A percentile compares a stretch with the other conserved stretches of the same genome.
Conservation (phyloP, 2,113 vertebrate genomes). For the Dryoscopus gambensis region DNA sequence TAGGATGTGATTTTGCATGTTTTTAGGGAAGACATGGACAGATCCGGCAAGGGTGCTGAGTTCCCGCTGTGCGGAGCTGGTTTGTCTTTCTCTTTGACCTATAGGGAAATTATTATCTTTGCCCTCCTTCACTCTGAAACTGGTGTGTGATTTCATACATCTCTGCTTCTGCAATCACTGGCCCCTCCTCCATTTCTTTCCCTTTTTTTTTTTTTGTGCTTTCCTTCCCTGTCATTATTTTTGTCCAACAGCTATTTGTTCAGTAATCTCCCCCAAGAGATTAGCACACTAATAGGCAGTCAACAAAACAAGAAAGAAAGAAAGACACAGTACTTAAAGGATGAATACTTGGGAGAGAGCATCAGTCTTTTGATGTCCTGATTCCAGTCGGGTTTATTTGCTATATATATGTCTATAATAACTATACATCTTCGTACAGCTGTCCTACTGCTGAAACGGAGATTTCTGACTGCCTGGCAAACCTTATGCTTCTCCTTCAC, state of each 20-base stretch:
- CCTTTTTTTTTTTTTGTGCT: not conserved
- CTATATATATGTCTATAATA: slow-evolving; percentile 60
- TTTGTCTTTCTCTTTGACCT: not conserved
- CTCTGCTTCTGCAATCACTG: not conserved
- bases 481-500: not conserved
- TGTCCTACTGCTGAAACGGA: not conserved
- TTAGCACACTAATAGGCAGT: slow-evolving; percentile 61
- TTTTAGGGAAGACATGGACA: not conserved
- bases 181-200: not conserved
- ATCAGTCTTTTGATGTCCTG: slow-evolving; percentile 59
- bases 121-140: not conserved
- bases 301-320: slow-evolving; percentile 60
- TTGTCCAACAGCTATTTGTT: slow-evolving; percentile 62
- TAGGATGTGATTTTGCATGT: not conserved
- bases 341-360: slow-evolving; percentile 49
- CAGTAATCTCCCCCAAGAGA: slow-evolving; percentile 59
- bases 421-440: slow-evolving; percentile 31
- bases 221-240: slow-evolving; percentile 56
- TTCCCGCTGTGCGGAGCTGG: not conserved
- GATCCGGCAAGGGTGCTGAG: not conserved
- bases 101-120: not conserved
- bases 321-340: slow-evolving; percentile 54
- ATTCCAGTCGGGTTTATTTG: slow-evolving; percentile 56
- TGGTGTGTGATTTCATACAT: not conserved
- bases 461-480: slow-evolving; percentile 3